Conservation (phyloP, 2,113 vertebrate genomes). For the Egretta garzetta region DNA sequence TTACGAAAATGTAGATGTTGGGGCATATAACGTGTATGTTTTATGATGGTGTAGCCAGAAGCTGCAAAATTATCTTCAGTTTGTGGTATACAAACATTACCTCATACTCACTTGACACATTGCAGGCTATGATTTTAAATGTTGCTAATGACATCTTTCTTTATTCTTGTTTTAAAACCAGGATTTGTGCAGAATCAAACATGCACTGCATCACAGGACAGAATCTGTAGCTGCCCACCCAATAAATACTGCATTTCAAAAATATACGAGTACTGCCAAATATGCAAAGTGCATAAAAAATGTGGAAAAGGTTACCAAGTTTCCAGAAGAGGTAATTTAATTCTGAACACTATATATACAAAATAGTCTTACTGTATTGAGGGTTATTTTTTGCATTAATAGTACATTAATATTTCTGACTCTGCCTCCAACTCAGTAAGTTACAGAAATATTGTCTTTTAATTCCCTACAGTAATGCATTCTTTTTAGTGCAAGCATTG, state of each 20-base stretch:
- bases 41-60: background rate
- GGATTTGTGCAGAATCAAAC: constrained; percentile 56
- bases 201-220: constrained; percentile 51
- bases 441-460: background rate
- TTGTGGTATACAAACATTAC: background rate
- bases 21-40: background rate
- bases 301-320: constrained; percentile 57
- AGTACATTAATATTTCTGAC: background rate
- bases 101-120: background rate
- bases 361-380: background rate
- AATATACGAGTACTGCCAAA: background rate
- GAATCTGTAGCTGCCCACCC: constrained; percentile 58
- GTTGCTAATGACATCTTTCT: background rate
- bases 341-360: background rate
- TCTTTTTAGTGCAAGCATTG: background rate
- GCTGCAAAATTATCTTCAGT: background rate
- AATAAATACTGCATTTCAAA: constrained; percentile 47
- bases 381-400: background rate
- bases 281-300: background rate
- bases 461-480: background rate
- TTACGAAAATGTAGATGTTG: background rate
- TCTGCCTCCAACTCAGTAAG: background rate
- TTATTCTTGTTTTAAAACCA: background rate
- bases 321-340: constrained; percentile 48
- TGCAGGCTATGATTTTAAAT: background rate